phyloP scores from a whole-genome alignment of 2,797 vertebrate genomes.

The Ammospiza maritima region DNA sequence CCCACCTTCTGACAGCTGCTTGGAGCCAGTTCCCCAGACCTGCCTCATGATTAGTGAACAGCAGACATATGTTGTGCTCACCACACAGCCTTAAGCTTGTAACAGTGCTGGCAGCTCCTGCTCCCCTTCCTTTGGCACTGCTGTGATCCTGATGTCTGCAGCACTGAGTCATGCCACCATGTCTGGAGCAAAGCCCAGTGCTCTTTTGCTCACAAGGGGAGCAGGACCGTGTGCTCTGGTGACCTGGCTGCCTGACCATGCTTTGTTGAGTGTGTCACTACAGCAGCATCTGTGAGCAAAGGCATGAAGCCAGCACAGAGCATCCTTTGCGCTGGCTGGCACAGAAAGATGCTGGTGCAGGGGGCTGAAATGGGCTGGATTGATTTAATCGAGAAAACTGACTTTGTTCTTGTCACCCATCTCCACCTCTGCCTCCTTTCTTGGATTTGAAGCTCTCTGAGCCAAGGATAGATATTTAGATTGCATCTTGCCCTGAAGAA shows the following conservation, averaged over 20 bases:
- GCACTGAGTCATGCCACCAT: background rate
- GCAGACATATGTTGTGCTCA: background rate
- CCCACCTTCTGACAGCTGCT: background rate
- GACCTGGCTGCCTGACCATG: background rate
- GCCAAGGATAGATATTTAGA: background rate
- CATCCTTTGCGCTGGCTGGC: background rate
- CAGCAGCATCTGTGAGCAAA: background rate
- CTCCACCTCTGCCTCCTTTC: background rate
- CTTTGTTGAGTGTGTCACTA: background rate
- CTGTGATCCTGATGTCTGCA: background rate
- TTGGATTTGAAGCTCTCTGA: background rate
- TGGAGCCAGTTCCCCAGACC: background rate
- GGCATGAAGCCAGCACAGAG: background rate
- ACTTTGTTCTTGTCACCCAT: accelerated
- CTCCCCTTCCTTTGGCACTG: background rate
- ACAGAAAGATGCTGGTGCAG: background rate
- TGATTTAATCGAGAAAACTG: background rate
- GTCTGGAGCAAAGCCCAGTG: background rate
- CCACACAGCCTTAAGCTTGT: background rate
- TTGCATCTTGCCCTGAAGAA: background rate
- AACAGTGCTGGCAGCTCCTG: background rate
- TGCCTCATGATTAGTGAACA: background rate
- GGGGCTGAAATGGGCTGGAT: background rate
- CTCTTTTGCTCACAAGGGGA: background rate
- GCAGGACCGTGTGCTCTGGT: background rate